phyloP scores from a whole-genome alignment of 2,113 vertebrate genomes.

The Jacana jacana region DNA sequence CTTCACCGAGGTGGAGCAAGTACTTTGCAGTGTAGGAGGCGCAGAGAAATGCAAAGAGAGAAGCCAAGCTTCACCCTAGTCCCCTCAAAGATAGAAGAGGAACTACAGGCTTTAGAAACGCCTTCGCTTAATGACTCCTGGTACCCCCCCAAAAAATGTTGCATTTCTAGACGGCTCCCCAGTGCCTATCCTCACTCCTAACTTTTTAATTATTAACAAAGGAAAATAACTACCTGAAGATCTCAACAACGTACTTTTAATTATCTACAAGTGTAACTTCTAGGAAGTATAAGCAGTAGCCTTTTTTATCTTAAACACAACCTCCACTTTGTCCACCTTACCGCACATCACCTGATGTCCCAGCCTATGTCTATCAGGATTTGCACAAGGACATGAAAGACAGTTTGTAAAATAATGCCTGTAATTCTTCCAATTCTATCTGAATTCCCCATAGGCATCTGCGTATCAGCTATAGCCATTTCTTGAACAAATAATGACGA shows the following conservation, averaged over 20 bases:
- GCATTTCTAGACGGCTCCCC: not conserved
- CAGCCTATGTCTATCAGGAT: not conserved
- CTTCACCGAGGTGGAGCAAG: not conserved
- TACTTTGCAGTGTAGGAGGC: not conserved
- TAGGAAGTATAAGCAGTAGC: not conserved
- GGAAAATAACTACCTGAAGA: not conserved
- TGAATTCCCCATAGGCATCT: not conserved
- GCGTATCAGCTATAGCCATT: not conserved
- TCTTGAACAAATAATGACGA: not conserved
- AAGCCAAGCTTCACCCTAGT: not conserved
- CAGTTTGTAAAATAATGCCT: not conserved
- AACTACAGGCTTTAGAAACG: not conserved
- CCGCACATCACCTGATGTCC: not conserved
- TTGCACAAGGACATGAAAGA: not conserved
- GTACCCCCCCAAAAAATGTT: not conserved
- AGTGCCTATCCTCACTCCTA: not conserved
- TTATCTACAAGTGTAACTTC: not conserved
- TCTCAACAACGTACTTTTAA: not conserved
- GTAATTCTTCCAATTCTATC: not conserved
- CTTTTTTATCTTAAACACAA: not conserved
- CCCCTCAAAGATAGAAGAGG: not conserved
- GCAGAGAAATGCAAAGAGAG: not conserved
- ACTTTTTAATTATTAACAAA: not conserved
- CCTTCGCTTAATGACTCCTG: not conserved
- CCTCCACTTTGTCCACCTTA: not conserved